phyloP scores from a whole-genome alignment of 2,113 vertebrate genomes.

The Gymnarchus niloticus region DNA sequence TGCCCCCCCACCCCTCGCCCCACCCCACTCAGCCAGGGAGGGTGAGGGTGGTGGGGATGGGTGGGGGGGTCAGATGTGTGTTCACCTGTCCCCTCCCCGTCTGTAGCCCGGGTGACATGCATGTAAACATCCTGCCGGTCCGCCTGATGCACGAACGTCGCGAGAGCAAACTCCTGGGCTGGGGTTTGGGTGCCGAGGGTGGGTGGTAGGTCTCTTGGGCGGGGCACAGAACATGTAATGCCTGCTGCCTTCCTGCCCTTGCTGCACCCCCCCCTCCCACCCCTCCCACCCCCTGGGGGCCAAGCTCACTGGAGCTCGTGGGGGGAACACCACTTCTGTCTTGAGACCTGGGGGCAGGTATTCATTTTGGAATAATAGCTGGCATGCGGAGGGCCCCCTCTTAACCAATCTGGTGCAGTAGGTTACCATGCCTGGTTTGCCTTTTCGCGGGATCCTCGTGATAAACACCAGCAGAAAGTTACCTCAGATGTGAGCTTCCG shows the following conservation, averaged over 20 bases:
- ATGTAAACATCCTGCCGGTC: slow-evolving; percentile 68
- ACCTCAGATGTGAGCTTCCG: background rate
- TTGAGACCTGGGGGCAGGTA: slow-evolving; percentile 56
- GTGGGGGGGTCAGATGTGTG: background rate
- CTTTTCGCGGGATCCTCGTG: background rate
- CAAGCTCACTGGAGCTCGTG: slow-evolving; percentile 58
- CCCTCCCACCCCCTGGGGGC: background rate
- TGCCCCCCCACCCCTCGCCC: background rate
- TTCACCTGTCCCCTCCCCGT: slow-evolving; percentile 37
- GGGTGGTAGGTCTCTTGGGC: background rate
- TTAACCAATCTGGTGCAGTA: background rate
- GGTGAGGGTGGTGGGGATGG: background rate
- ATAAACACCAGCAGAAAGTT: background rate
- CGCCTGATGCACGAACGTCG: slow-evolving; percentile 63
- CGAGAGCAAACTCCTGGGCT: slow-evolving; percentile 51
- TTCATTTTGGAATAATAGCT: slow-evolving; percentile 42
- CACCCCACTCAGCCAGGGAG: slow-evolving; percentile 22
- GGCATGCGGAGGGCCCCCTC: slow-evolving; percentile 34
- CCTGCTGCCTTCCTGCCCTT: background rate
- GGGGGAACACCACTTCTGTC: slow-evolving; percentile 70
- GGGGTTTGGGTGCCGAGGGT: background rate
- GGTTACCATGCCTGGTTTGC: too few species aligned
- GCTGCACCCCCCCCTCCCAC: background rate
- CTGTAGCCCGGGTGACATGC: slow-evolving; percentile 52
- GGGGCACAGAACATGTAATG: background rate